A percentile compares a stretch with the other conserved stretches of the same genome.
Evolutionary conservation across 2,797 vertebrate species (phyloP).

Genomic region (Diplodus puntazzo): DNA sequence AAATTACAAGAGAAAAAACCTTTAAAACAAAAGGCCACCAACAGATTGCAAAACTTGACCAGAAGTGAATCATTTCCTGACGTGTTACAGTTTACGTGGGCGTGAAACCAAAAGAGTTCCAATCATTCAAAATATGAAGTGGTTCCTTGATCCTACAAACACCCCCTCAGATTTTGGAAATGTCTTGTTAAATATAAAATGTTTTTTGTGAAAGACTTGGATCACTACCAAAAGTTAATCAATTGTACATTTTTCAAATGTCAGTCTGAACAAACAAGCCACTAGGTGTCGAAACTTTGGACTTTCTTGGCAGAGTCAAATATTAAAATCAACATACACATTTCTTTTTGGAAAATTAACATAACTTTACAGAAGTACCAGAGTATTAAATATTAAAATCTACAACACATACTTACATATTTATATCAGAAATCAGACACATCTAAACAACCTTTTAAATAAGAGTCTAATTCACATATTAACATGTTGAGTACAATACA

Average conservation of each 20-base stretch:
- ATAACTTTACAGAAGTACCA: constrained; percentile 40
- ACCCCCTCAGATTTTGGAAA: not conserved
- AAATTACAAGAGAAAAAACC: not conserved
- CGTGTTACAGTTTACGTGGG: not conserved
- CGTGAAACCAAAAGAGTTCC: not conserved
- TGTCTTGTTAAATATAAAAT: not conserved
- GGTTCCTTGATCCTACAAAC: constrained; percentile 2
- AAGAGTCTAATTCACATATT: constrained; percentile 62
- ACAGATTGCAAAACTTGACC: not conserved
- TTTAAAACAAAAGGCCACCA: not conserved
- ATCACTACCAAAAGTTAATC: not conserved
- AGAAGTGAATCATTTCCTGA: not conserved
- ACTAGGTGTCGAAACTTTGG: not conserved
- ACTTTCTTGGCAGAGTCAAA: not conserved
- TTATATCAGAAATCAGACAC: constrained; percentile 38
- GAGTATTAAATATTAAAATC: constrained; percentile 51
- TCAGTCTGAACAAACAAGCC: not conserved
- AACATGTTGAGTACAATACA: constrained; percentile 60
- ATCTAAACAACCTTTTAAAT: constrained; percentile 58
- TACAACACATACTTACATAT: constrained; percentile 47
- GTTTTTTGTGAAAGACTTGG: not conserved
- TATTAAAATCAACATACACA: constrained; percentile 31
- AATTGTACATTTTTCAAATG: not conserved
- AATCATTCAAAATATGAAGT: not conserved
- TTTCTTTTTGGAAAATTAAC: constrained; percentile 48